phyloP scores from a whole-genome alignment of 2,113 vertebrate species.

The Agelaius tricolor region DNA sequence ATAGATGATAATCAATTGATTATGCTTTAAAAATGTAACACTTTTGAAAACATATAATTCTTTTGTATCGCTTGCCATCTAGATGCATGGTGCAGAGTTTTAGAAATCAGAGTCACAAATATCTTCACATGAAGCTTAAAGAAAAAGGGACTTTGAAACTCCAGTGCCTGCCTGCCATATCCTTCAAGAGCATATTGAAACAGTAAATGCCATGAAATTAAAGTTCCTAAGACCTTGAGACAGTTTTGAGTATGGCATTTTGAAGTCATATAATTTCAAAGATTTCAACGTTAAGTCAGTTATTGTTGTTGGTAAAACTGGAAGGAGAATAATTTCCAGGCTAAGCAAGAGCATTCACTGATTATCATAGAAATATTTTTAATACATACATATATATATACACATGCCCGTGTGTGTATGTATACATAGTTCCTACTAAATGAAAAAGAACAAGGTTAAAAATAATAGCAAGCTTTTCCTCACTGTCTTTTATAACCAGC shows the following conservation, averaged over 20 bases:
- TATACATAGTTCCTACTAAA: background rate
- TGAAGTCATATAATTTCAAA: background rate
- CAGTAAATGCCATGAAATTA: background rate
- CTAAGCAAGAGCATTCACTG: background rate
- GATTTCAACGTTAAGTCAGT: background rate
- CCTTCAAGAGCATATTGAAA: background rate
- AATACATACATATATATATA: too few relatives aligned
- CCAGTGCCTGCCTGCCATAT: background rate
- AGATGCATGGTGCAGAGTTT: background rate
- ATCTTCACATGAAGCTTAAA: background rate
- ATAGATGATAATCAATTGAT: slow-evolving; percentile 73
- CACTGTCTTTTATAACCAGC: background rate
- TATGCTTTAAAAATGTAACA: slow-evolving; percentile 59
- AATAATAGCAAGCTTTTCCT: background rate
- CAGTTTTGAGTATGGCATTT: background rate
- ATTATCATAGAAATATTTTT: background rate
- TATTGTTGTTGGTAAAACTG: background rate
- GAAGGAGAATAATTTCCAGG: background rate
- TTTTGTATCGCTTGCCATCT: background rate
- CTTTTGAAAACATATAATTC: slow-evolving; percentile 18
- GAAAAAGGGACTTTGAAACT: background rate
- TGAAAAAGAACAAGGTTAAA: background rate
- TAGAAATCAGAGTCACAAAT: background rate
- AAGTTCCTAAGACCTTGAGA: background rate
- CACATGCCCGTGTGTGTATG: accelerated